phyloP scores from a whole-genome alignment of 2,113 vertebrate genomes.

The Stercorarius parasiticus region DNA sequence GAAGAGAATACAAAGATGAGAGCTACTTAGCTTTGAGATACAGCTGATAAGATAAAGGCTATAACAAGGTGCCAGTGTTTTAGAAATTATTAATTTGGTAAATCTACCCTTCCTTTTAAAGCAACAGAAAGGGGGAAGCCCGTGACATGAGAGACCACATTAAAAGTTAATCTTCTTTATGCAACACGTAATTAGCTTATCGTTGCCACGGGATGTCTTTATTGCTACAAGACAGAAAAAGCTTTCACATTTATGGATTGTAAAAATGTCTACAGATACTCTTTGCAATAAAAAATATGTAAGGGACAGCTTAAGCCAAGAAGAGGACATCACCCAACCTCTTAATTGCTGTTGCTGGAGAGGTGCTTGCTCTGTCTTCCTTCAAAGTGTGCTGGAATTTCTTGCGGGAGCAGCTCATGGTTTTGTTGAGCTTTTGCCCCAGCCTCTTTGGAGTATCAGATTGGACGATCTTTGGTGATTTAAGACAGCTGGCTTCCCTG shows the following conservation, averaged over 20 bases:
- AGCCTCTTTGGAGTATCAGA: not conserved
- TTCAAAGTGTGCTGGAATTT: not conserved
- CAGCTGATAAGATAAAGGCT: not conserved
- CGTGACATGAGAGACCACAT: constrained; percentile 22
- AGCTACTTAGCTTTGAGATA: not conserved
- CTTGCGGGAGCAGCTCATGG: not conserved
- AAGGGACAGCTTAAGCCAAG: not conserved
- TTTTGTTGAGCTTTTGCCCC: not conserved
- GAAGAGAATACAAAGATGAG: not conserved
- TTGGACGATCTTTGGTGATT: not conserved
- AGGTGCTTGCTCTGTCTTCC: not conserved
- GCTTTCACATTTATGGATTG: constrained; percentile 11
- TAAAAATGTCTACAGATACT: constrained; percentile 40
- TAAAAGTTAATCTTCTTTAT: constrained; percentile 51
- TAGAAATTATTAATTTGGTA: not conserved
- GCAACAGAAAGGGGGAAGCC: not conserved
- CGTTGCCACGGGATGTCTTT: constrained; percentile 34
- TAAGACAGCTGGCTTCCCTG: not conserved
- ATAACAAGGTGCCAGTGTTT: not conserved
- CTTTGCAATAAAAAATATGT: not conserved
- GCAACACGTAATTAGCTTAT: constrained; percentile 37
- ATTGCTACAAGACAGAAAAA: not conserved
- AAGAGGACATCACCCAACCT: not conserved
- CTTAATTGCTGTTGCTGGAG: not conserved
- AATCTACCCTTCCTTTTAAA: not conserved